Conservation (phyloP, 2,797 vertebrate genomes). For the Platyrinchus mystaceus region DNA sequence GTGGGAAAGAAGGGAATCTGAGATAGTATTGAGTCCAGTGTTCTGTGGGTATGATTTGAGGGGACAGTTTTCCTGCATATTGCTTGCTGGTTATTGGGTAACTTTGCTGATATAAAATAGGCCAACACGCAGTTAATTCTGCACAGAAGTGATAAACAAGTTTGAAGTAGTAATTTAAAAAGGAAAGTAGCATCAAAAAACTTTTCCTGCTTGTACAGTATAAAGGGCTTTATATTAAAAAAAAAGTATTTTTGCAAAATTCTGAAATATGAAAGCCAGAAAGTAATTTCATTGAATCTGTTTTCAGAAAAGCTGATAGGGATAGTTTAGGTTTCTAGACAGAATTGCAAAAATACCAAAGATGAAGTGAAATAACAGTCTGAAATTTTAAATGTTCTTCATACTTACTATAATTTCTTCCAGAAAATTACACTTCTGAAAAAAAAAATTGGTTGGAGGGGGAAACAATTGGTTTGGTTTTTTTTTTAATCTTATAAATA, state of each 20-base stretch:
- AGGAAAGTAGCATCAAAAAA: neutral
- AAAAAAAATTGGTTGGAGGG: neutral
- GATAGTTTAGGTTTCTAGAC: neutral
- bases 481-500: neutral
- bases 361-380: neutral
- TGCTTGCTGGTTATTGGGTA: neutral
- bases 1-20: neutral
- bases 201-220: neutral
- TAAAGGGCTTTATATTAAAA: neutral
- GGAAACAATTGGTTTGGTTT: rapidly evolving
- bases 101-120: neutral
- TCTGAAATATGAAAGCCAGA: neutral
- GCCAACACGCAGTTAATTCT: neutral
- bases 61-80: neutral
- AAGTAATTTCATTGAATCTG: neutral
- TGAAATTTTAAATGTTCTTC: neutral
- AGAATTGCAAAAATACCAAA: neutral
- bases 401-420: neutral
- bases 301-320: neutral
- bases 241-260: neutral
- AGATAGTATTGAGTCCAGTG: neutral
- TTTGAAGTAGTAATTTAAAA: neutral
- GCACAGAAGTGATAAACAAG: neutral
- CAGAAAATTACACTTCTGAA: neutral
- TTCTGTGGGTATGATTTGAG: neutral